phyloP scores from a whole-genome alignment of 2,888 invertebrate species.

The Chaitophorus viminalis region DNA sequence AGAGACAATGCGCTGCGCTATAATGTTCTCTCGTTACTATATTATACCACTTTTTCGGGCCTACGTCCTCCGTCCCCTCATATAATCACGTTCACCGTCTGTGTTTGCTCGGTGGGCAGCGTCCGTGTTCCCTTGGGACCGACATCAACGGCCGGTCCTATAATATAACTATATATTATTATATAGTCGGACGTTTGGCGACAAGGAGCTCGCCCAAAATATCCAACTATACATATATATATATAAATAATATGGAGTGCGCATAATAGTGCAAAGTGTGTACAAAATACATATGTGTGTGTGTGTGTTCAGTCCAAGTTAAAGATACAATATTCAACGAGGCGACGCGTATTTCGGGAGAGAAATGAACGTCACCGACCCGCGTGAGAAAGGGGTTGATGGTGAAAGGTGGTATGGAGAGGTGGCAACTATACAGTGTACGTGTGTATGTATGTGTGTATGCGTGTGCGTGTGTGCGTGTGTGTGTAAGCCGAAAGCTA shows the following conservation, averaged over 20 bases:
- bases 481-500: slow-evolving; percentile 13
- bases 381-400: too few relatives aligned
- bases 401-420: neutral
- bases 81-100: neutral
- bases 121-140: neutral
- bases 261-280: too few relatives aligned
- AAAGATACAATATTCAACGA: neutral
- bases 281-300: too few relatives aligned
- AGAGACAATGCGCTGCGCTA: too few relatives aligned
- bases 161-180: too few relatives aligned
- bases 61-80: neutral
- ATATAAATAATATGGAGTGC: too few relatives aligned
- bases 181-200: neutral
- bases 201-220: neutral
- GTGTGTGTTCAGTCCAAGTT: neutral
- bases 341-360: neutral
- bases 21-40: too few relatives aligned
- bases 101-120: neutral
- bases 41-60: neutral
- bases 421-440: neutral
- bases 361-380: neutral
- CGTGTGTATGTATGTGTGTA: neutral
- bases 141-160: neutral
- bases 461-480: neutral
- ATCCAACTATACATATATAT: too few relatives aligned